Base-by-base conservation (phyloP, 2,797 vertebrate genomes). In the Chromis chromis region DNA sequence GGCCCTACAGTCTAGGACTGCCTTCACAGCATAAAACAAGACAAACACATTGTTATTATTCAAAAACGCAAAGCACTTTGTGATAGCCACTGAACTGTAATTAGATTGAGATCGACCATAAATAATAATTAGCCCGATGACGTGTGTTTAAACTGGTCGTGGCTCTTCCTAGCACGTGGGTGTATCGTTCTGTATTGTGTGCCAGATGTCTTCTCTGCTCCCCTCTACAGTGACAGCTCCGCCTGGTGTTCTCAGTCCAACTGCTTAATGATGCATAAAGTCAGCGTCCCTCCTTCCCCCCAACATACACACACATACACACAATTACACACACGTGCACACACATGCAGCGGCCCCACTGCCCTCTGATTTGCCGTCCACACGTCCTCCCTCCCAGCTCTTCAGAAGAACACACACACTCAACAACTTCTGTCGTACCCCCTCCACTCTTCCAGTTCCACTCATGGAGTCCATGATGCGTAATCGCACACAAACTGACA, bases 231-330 rank as follows among this genome's bases (percentile, higher is more conserved):
- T 74, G 78, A 78, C 72, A 71, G 74, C 84, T 72, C 76, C 22
- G 82, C 88, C 82, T 86, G 88, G 86, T 89, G 86, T 90, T 93
- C 76, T 91, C 76, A 80, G 81, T 90, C 86, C 82, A 89, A 80
- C 84, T 89, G 91, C 86, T 87, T 93, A 92, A 93, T 94, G 93
- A 94, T 91, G 91, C 91, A 90, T 89, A 82, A 92, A 90, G 86
- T 71, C 85, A 86, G 69, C 78, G 61, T 84, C 84, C 78, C 81
- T 62, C 62, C 83, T 75, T 50, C 78, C 79, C 67, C 63, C 59
- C 39, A 19, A 55, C 65, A 70, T 74, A 65, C 74, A 54, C 60
- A 48, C 58, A 46, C 22, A 65, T 50, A 64, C 50, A 72, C 56
- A 64, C 70, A 73, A 64, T 68, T 73, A 60, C 65, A 64, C 63